phyloP scores from a whole-genome alignment of 2,113 vertebrate genomes.

The Trochalopteron elliotii region DNA sequence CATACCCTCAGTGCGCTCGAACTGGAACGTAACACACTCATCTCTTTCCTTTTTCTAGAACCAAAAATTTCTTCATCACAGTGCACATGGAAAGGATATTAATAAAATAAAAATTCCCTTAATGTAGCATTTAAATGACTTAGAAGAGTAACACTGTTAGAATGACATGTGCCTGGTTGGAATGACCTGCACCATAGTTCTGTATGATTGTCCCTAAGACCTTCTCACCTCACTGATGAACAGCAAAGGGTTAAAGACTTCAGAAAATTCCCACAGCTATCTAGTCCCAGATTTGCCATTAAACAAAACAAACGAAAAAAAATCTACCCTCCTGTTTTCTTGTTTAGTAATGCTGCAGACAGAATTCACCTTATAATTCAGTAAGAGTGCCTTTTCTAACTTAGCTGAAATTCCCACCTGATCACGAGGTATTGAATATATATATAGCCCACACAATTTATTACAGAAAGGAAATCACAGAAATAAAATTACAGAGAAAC shows the following conservation, averaged over 20 bases:
- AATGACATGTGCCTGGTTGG: neutral
- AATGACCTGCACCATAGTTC: neutral
- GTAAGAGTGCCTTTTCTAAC: neutral
- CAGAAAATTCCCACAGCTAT: neutral
- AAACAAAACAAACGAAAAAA: neutral
- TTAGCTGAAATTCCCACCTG: neutral
- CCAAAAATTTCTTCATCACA: neutral
- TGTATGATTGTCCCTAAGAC: neutral
- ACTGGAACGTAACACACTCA: neutral
- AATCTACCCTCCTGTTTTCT: neutral
- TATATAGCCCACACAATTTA: neutral
- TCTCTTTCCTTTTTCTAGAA: neutral
- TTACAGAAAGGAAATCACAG: neutral
- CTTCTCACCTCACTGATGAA: neutral
- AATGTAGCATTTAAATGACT: neutral
- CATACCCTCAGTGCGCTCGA: neutral
- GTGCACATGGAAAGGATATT: neutral
- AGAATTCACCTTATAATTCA: neutral
- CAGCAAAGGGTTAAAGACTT: neutral
- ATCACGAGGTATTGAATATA: neutral
- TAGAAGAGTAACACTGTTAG: neutral
- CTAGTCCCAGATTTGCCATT: neutral
- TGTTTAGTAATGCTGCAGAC: neutral
- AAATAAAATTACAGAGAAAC: constrained; percentile 13
- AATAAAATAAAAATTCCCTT: neutral